Base-by-base conservation (phyloP, 2,113 vertebrate genomes). In the Thunnus maccoyii region DNA sequence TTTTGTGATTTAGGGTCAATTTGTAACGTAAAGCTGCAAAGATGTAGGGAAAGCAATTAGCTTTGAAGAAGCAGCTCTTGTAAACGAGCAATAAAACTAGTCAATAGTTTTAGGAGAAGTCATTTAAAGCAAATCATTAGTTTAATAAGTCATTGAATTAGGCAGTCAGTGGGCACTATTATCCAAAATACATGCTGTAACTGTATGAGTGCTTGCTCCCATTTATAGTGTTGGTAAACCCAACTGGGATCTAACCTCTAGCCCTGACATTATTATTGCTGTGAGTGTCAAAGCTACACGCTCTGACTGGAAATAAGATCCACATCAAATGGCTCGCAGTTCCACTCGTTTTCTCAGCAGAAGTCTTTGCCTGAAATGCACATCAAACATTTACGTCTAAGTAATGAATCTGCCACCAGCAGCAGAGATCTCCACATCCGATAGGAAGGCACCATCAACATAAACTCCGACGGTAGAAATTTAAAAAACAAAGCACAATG, bases 231-330 rank as follows among this genome's bases (percentile, higher is more conserved):
- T 10, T 55, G 44, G 17, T 78, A 15, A 69, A 58, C 30, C 3
- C 15, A 46, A 47, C 36, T 64, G 47, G 71, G 58, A 76, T 71
- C 32, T 54, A 74, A 77, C 70, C 72, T 68, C 55, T 72, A 52
- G 47, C 73, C 77, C 52, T 65, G 47, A 62, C 76, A 14, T 48
- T 74, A 74, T 71, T 58, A 52, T 41, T 20, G 32, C 76, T 66
- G n/a, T 3, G 48, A 79, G 67, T 57, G 41, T 71, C 48, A 85
- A n/a, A 65, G 65, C 51, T 62, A 17, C 54, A 22, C 51, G 30
- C 77, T 47, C 55, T 51, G 61, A 71, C 81, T 82, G 66, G 54
- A 72, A 69, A 84, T 48, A 41, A 86, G 50, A 65, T 10, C 36
- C 9, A 41, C 56, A 83, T 80, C 46, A 74, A 63, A 69, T 69